Evolutionary conservation across 2,888 invertebrate genomes (phyloP).

Genomic region (Dasysyrphus albostriatus): DNA sequence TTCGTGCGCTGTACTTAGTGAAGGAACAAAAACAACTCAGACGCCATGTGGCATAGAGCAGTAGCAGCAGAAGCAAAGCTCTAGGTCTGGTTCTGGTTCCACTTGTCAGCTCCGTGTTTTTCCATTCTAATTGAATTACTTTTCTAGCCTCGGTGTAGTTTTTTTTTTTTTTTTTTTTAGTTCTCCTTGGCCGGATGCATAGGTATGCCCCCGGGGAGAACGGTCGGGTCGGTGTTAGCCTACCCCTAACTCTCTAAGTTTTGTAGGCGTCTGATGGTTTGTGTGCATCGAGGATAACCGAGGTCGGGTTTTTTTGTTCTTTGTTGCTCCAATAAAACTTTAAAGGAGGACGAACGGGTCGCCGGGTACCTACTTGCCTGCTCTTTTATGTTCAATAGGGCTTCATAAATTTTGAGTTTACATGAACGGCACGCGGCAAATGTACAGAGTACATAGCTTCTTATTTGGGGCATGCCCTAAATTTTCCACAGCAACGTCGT

Average conservation of each 20-base stretch:
- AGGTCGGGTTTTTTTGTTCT: conserved; percentile 25
- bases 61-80: conserved; percentile 6
- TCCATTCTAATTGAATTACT: conserved; percentile 75
- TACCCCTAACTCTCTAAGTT: conserved; percentile 11
- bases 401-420: conserved; percentile 67
- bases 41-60: conserved; percentile 47
- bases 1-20: conserved; percentile 35
- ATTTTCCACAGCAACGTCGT: conserved; percentile 1
- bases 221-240: background rate
- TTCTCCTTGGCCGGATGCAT: conserved; percentile 28
- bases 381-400: conserved; percentile 70
- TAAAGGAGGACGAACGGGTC: conserved; percentile 33
- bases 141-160: conserved; percentile 46
- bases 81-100: conserved; percentile 53
- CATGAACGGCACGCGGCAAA: conserved; percentile 48
- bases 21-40: conserved; percentile 27
- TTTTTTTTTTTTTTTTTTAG: too few relatives aligned
- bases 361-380: conserved; percentile 37
- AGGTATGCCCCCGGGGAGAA: conserved; percentile 13
- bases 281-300: conserved; percentile 40
- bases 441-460: conserved; percentile 7
- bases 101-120: conserved; percentile 72
- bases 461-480: conserved; percentile 41
- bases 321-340: conserved; percentile 31
- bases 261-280: conserved; percentile 35